Percentiles rank a stretch among this genome's conserved stretches.
Evolutionary conservation across 2,113 vertebrate species (phyloP).

Genomic region (Phodopus roborovskii): DNA sequence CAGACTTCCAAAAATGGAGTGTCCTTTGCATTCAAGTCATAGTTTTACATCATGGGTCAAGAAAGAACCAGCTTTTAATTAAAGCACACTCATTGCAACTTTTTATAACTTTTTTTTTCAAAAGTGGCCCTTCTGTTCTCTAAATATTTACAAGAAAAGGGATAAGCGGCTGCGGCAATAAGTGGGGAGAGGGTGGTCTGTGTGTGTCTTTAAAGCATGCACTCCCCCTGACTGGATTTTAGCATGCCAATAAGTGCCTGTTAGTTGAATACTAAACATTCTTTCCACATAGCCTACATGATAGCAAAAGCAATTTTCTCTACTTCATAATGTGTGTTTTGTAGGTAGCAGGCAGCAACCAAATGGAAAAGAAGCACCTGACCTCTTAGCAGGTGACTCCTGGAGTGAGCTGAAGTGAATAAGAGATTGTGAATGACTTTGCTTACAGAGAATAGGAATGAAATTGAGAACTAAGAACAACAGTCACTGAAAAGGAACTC

Average conservation of each 20-base stretch:
- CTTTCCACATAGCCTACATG: neutral
- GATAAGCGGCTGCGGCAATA: neutral
- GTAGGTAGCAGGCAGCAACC: neutral
- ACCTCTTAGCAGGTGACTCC: conserved; percentile 7
- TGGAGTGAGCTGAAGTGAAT: neutral
- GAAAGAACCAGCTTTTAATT: neutral
- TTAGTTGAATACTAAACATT: neutral
- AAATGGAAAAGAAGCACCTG: conserved; percentile 20
- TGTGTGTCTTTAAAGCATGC: neutral
- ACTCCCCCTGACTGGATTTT: neutral
- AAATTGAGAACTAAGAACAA: neutral
- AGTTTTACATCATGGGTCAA: conserved; percentile 3
- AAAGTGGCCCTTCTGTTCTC: neutral
- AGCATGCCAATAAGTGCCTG: neutral
- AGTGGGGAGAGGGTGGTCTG: neutral
- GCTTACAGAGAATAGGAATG: neutral
- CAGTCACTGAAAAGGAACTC: neutral
- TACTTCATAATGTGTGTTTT: neutral
- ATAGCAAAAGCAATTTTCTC: conserved; percentile 13
- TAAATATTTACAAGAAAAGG: conserved; percentile 35
- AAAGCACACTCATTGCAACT: neutral
- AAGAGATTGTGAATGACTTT: neutral
- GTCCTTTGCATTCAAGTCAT: neutral
- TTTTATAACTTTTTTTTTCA: conserved; percentile 4
- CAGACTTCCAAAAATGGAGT: conserved; percentile 39